Percentiles rank a stretch among this genome's conserved stretches.
Evolutionary conservation across 1,140 invertebrate species (phyloP).

Genomic region (Limonius californicus): DNA sequence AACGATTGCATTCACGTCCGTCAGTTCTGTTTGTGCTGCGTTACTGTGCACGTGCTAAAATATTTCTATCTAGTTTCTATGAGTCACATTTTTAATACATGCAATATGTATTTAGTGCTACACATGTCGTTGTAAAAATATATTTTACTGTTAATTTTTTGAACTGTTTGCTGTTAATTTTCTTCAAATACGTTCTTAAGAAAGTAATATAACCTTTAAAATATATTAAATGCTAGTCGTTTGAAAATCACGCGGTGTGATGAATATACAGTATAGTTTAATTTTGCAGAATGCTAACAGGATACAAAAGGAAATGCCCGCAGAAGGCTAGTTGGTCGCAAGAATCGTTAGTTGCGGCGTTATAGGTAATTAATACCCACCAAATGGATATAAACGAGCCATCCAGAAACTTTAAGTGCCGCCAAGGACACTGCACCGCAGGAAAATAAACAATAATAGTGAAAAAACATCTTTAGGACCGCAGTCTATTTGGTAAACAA

Average conservation of each 20-base stretch:
- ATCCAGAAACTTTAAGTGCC: not conserved
- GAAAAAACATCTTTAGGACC: not conserved
- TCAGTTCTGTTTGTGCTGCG: not conserved
- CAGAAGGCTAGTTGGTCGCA: not conserved
- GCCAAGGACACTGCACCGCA: not conserved
- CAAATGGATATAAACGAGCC: not conserved
- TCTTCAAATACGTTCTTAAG: not conserved
- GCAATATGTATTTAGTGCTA: not conserved
- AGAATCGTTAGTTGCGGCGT: not conserved
- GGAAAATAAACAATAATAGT: not conserved
- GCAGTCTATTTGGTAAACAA: not conserved
- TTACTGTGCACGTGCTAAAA: too few species aligned
- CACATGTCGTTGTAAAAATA: not conserved
- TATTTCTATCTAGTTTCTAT: too few species aligned
- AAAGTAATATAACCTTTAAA: not conserved
- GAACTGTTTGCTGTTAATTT: too few species aligned
- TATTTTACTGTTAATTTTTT: not conserved
- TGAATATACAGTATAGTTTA: not conserved
- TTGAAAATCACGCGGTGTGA: not conserved
- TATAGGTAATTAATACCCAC: not conserved
- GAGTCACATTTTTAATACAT: not conserved
- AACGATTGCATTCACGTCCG: not conserved
- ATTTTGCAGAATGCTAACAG: not conserved
- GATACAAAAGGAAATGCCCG: not conserved
- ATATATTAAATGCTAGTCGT: not conserved